A percentile compares a stretch with the other conserved stretches of the same genome.
phyloP scores from a whole-genome alignment of 2,888 invertebrate genomes.

The Drosophila buzzatii region DNA sequence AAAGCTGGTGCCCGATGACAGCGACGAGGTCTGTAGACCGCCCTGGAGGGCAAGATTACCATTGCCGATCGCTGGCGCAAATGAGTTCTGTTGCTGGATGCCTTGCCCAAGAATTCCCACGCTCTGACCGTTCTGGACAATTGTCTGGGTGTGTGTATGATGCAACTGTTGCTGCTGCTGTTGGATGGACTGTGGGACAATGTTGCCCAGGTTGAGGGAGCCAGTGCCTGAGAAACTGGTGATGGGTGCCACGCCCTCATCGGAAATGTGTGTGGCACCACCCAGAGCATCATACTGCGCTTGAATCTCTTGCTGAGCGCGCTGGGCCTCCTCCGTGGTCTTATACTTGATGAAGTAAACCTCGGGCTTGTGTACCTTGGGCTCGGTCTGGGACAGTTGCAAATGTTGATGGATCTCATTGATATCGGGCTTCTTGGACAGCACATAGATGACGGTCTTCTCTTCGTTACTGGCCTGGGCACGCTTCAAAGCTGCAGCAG shows the following conservation, averaged over 20 bases:
- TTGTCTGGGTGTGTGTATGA: slow-evolving; percentile 40
- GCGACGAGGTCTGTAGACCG: slow-evolving; percentile 41
- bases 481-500: slow-evolving; percentile 82
- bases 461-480: slow-evolving; percentile 83
- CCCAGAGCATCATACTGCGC: slow-evolving; percentile 84
- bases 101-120: slow-evolving; percentile 26
- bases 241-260: slow-evolving; percentile 83
- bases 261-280: slow-evolving; percentile 83
- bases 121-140: slow-evolving; percentile 40
- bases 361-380: slow-evolving; percentile 83
- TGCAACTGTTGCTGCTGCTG: slow-evolving; percentile 30
- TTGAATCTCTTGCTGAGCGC: slow-evolving; percentile 84
- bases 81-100: slow-evolving; percentile 1
- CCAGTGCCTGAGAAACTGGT: slow-evolving; percentile 71
- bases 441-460: slow-evolving; percentile 85
- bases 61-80: background rate
- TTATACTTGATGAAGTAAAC: slow-evolving; percentile 85
- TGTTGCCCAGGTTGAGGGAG: slow-evolving; percentile 63
- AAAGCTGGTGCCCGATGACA: slow-evolving; percentile 27
- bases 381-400: slow-evolving; percentile 85
- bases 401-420: slow-evolving; percentile 88
- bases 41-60: background rate
- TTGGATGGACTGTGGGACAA: slow-evolving; percentile 49
- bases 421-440: slow-evolving; percentile 83
- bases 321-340: slow-evolving; percentile 83